Conservation (phyloP, 1,140 invertebrate species). For the Choristoneura fumiferana region DNA sequence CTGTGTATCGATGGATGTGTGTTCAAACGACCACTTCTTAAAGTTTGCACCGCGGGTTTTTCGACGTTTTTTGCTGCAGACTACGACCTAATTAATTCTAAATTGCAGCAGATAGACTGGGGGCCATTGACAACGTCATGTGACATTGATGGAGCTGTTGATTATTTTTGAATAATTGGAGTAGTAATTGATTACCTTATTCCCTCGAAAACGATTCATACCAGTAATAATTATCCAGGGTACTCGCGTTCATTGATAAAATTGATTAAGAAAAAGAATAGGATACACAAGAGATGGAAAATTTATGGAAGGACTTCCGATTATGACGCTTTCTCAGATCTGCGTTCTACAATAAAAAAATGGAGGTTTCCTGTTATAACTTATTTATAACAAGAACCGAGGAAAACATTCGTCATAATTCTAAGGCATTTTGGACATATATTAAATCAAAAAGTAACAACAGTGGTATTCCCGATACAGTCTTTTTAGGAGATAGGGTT, state of each 20-base stretch:
- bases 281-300: conserved; percentile 9
- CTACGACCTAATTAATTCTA: neutral
- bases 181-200: neutral
- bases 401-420: neutral
- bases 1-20: too few relatives aligned
- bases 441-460: conserved; percentile 5
- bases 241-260: neutral
- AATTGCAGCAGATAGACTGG: neutral
- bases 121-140: too few relatives aligned
- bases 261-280: conserved; percentile 5
- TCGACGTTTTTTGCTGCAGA: neutral
- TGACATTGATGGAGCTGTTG: neutral
- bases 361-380: neutral
- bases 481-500: neutral
- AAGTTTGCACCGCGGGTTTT: neutral
- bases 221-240: conserved; percentile 2
- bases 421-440: neutral
- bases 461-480: neutral
- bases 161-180: neutral
- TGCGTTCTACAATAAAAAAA: neutral
- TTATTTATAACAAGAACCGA: neutral
- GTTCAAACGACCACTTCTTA: too few relatives aligned
- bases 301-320: neutral
- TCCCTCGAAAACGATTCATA: neutral
- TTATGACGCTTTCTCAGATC: neutral